A percentile compares a stretch with the other conserved stretches of the same genome.
Conservation (phyloP, 2,113 vertebrate species). For the Pseudopodoces humilis region DNA sequence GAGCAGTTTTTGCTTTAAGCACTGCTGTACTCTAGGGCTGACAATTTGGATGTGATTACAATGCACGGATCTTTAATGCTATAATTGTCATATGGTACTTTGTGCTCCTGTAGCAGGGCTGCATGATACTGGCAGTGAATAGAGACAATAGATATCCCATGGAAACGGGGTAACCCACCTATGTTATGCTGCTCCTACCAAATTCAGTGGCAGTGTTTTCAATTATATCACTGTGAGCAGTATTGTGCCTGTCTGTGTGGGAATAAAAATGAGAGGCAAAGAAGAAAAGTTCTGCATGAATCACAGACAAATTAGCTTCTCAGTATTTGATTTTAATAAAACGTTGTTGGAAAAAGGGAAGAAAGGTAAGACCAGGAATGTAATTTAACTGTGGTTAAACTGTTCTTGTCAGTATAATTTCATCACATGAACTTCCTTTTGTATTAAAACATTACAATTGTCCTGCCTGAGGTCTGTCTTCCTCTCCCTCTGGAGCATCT, state of each 20-base stretch:
- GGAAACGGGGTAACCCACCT: background rate
- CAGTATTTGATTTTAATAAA: constrained; percentile 20
- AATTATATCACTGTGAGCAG: background rate
- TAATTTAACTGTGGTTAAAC: background rate
- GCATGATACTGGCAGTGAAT: background rate
- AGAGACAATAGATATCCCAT: background rate
- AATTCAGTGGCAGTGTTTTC: background rate
- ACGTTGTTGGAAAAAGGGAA: background rate
- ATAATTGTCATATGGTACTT: background rate
- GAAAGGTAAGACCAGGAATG: background rate
- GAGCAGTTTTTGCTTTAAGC: background rate
- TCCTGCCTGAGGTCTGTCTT: background rate
- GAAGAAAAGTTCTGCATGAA: constrained; percentile 10
- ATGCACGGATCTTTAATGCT: background rate
- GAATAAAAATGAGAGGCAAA: background rate
- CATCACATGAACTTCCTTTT: background rate
- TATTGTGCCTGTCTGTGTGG: background rate
- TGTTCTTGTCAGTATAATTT: background rate
- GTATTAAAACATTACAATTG: background rate
- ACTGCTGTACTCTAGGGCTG: background rate
- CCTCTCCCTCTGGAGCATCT: background rate
- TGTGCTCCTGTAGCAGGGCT: background rate
- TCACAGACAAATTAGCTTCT: background rate
- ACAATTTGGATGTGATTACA: background rate
- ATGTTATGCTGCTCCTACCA: background rate